These are phyloP conservation scores for Chaenogobius annularis DNA, from an alignment of 2,113 vertebrate species.

Conservation along the genomic window DNA sequence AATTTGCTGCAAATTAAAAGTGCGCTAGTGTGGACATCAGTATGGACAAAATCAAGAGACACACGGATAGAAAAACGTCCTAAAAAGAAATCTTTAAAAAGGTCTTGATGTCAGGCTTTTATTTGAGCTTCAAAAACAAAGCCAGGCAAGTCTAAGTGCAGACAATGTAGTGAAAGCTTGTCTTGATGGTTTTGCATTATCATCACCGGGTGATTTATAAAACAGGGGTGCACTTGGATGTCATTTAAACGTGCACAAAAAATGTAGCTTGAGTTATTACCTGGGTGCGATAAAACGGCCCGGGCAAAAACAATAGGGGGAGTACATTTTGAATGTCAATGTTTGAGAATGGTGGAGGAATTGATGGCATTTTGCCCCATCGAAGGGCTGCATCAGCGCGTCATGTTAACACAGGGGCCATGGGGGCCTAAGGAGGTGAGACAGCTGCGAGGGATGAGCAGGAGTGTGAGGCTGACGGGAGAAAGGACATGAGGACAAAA, in stretches of 20 bases:
- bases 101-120: slow-evolving; percentile 22
- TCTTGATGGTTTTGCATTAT: slow-evolving; percentile 63
- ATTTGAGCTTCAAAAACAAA: slow-evolving; percentile 59
- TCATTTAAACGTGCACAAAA: slow-evolving; percentile 44
- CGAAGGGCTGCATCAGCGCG: slow-evolving; percentile 44
- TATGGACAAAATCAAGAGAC: slow-evolving; percentile 5
- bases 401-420: slow-evolving; percentile 55
- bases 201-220: slow-evolving; percentile 70
- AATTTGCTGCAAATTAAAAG: slow-evolving; percentile 64
- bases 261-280: slow-evolving; percentile 69
- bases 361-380: slow-evolving; percentile 18
- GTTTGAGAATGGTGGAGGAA: slow-evolving; percentile 7
- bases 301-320: slow-evolving; percentile 10
- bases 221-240: slow-evolving; percentile 51
- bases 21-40: slow-evolving; percentile 3
- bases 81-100: slow-evolving; percentile 27
- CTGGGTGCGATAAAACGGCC: slow-evolving; percentile 22
- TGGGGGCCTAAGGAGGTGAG: slow-evolving; percentile 48
- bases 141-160: slow-evolving; percentile 44
- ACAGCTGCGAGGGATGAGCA: slow-evolving; percentile 62
- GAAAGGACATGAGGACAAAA: slow-evolving; percentile 35
- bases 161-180: slow-evolving; percentile 54
- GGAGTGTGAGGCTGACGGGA: slow-evolving; percentile 44
- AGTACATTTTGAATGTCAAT: slow-evolving; percentile 5
- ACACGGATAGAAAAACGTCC: slow-evolving; percentile 2